Conservation (phyloP, 2,888 invertebrate genomes). For the Diarsia mendica region DNA sequence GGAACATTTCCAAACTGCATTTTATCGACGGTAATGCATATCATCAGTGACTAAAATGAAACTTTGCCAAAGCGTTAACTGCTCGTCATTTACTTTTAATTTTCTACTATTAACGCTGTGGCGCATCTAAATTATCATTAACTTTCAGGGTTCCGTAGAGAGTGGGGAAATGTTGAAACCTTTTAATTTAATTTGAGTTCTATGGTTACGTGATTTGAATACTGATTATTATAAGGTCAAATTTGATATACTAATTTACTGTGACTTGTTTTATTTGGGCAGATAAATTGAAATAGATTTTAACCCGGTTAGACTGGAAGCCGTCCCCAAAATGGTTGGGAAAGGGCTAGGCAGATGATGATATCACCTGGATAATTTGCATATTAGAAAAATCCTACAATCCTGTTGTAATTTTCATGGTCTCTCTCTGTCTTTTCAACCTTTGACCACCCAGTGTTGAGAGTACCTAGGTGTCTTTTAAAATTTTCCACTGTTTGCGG, state of each 20-base stretch:
- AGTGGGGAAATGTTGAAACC: background rate
- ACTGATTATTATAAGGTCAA: background rate
- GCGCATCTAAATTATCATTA: constrained; percentile 40
- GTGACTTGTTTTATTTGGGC: too few relatives aligned
- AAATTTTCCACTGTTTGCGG: too few relatives aligned
- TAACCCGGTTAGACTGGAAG: too few relatives aligned
- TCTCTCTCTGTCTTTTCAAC: too few relatives aligned
- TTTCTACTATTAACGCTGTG: constrained; percentile 19
- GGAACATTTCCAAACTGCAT: constrained; percentile 15
- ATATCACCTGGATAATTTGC: too few relatives aligned
- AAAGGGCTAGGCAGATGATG: too few relatives aligned
- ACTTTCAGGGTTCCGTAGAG: constrained; percentile 12
- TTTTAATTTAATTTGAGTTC: constrained; percentile 10
- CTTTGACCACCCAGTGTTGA: too few relatives aligned
- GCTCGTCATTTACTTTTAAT: constrained; percentile 34
- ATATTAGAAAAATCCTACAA: too few relatives aligned
- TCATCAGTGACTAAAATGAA: constrained; percentile 24
- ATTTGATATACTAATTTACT: background rate
- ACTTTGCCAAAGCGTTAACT: constrained; percentile 40
- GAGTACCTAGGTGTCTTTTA: too few relatives aligned
- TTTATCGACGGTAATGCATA: constrained; percentile 19
- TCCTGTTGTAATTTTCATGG: too few relatives aligned
- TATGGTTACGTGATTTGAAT: background rate
- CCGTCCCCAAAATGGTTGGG: too few relatives aligned
- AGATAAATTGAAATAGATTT: background rate